Conservation (phyloP, 2,113 vertebrate genomes). For the Hypomesus transpacificus region DNA sequence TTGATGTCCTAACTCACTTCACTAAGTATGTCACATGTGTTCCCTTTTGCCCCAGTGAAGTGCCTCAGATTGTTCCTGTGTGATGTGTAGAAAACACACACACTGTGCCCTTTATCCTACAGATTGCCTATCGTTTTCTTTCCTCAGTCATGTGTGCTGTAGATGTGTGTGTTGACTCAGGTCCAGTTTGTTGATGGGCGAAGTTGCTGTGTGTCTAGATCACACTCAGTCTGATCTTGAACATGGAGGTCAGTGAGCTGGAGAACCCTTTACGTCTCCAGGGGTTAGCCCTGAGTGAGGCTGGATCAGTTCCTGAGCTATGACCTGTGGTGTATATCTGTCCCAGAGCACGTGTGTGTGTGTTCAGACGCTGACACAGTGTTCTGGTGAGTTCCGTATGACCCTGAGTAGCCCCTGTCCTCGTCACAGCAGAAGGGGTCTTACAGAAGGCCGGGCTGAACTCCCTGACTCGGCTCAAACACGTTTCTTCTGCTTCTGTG, state of each 20-base stretch:
- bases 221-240: neutral
- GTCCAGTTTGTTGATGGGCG: too few species aligned
- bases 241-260: slow-evolving; percentile 2
- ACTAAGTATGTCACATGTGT: slow-evolving; percentile 4
- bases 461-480: slow-evolving; percentile 10
- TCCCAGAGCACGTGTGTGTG: slow-evolving; percentile 5
- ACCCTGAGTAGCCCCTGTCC: slow-evolving; percentile 48
- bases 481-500: neutral
- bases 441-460: neutral
- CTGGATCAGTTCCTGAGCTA: slow-evolving; percentile 17
- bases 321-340: slow-evolving; percentile 19
- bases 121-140: neutral
- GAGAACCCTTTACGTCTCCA: neutral
- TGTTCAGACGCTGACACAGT: slow-evolving; percentile 35
- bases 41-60: slow-evolving; percentile 17
- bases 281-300: neutral
- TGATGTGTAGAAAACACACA: neutral
- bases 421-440: neutral
- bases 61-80: slow-evolving; percentile 15
- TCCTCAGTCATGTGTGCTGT: neutral
- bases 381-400: slow-evolving; percentile 43
- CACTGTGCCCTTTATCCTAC: neutral
- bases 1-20: slow-evolving; percentile 1
- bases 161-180: neutral
- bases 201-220: too few species aligned